Evolutionary conservation across 2,113 vertebrate genomes (phyloP).

Genomic region (Zosterops borbonicus): DNA sequence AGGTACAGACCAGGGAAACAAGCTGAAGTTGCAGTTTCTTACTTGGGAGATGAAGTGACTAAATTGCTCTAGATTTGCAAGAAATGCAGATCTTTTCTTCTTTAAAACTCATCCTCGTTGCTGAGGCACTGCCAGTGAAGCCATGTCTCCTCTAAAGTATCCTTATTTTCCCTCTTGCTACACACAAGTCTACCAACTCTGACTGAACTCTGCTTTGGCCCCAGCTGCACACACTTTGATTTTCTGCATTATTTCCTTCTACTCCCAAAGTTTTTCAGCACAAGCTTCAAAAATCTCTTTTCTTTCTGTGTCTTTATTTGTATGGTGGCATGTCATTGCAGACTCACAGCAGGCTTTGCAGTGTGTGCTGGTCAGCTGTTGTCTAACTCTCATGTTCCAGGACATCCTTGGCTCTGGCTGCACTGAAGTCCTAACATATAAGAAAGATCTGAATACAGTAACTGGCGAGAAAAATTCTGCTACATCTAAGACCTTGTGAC

Average conservation of each 20-base stretch:
- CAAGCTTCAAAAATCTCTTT: background rate
- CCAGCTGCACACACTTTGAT: background rate
- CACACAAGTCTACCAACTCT: accelerated
- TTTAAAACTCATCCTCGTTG: background rate
- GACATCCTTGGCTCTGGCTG: background rate
- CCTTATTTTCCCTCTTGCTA: background rate
- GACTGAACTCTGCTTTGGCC: background rate
- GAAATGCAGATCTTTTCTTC: background rate
- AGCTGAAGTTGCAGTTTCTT: background rate
- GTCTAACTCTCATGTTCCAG: background rate
- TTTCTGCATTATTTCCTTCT: background rate
- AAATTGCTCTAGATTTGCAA: background rate
- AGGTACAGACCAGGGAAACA: background rate
- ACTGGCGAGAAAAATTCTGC: background rate
- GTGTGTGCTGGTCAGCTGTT: background rate
- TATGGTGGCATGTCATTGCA: background rate
- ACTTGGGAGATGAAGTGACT: background rate
- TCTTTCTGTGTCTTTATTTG: background rate
- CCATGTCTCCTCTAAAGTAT: background rate
- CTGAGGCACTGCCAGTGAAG: background rate
- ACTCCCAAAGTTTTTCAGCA: background rate
- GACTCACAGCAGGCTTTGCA: background rate
- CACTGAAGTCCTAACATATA: background rate
- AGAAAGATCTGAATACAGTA: background rate
- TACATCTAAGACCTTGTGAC: background rate